Evolutionary conservation across 2,888 invertebrate species (phyloP), one percentile per base, ranked within the genome.

Genomic region (Pandemis heparana): DNA sequence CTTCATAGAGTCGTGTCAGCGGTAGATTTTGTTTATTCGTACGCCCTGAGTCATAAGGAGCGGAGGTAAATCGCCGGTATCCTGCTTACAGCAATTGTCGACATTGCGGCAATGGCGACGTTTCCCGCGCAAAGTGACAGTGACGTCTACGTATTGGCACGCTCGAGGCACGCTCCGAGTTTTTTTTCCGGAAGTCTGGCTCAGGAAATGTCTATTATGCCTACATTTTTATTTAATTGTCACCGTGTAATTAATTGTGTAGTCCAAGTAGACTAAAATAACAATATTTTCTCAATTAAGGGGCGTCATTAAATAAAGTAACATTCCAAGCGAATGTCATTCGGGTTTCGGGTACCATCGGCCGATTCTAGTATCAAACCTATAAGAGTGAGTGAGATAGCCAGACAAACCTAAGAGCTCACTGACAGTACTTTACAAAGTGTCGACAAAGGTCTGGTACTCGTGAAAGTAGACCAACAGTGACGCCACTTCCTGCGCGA

Each of bases 91-190:
- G 80, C 87, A 88, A 90, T 89, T 90, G 53, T 7, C 53, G 53
- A n/a, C 53, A 53, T 53, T 53, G 85, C 75, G 70, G 80, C 86
- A 87, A 89, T 88, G 85, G 85, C 85, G 85, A 85, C 85, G 81
- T 82, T 88, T 91, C 88, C 90, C 90, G 89, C 88, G 88, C 89
- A 89, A 87, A 80, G 81, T 85, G 86, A 84, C 88, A 32, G 81
- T 75, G 76, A 63, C 51, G 41, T 67, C 18, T 51, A 16, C 23
- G 12, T 6, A 23, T 23, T 56, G 56, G 56, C 23, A 23, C 56
- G 56, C 23, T 56, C 23, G 10, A 10, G 56, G 56, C 23, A 23
- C 56, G 56, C 23, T 56, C 23, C 10, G 18, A 12, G 12, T 10
- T 53, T 56, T 56, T 23, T 56, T 56, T 56, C 12, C 23, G 23